These are phyloP conservation scores for Leptopilina syphax DNA, from an alignment of 2,888 invertebrate genomes.

Conservation along the genomic window DNA sequence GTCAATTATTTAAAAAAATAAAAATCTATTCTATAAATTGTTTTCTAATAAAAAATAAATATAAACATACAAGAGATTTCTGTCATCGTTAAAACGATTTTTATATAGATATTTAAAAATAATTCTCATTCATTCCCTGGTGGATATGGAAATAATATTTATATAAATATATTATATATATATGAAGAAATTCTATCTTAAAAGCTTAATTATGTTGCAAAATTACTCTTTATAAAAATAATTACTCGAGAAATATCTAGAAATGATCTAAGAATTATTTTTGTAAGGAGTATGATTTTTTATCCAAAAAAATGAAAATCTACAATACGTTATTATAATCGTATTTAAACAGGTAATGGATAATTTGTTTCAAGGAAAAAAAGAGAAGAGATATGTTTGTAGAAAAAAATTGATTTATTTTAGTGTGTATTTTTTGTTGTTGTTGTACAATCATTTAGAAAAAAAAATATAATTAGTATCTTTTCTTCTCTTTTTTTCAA, in stretches of 20 bases:
- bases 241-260: neutral
- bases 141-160: neutral
- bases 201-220: slow-evolving; percentile 33
- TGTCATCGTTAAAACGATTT: neutral
- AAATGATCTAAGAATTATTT: neutral
- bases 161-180: neutral
- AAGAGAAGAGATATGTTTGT: slow-evolving; percentile 1
- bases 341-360: neutral
- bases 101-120: neutral
- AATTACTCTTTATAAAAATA: slow-evolving; percentile 23
- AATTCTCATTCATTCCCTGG: neutral
- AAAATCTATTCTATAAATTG: slow-evolving; percentile 20
- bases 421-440: neutral
- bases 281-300: neutral
- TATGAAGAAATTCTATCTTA: slow-evolving; percentile 22
- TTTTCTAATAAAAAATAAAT: neutral
- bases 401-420: too few species aligned
- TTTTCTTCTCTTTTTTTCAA: neutral
- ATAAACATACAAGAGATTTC: neutral
- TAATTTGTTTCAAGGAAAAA: slow-evolving; percentile 28
- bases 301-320: slow-evolving; percentile 11
- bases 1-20: slow-evolving; percentile 24
- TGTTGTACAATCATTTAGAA: too few species aligned
- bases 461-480: neutral
- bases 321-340: slow-evolving; percentile 15